Base-by-base conservation (phyloP, 2,797 vertebrate genomes). In the Octomys mimax region DNA sequence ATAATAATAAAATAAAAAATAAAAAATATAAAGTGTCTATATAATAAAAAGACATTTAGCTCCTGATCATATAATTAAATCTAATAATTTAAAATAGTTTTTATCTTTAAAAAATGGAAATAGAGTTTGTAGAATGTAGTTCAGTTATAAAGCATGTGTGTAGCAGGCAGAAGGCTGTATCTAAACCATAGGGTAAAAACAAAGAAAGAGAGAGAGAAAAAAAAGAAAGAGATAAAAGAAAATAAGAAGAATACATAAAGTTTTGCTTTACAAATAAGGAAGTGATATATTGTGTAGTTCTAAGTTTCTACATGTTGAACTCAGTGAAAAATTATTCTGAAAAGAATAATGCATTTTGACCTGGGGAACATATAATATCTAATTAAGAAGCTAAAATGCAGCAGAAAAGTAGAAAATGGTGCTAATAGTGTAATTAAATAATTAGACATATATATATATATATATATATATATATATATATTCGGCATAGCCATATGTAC, bases 361-460 rank as follows among this genome's bases (percentile, higher is more conserved):
- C 28, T 49, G 49, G 61, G 59, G 77, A 92, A 33, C 75, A 33
- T 66, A 66, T 78, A 78, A 92, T n/a, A 54, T 82, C 36, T 92
- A 77, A 96, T 90, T 82, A 82, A 86, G 42, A 62, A 71, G 12
- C 6, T 90, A 46, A 95, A 49, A 82, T 46, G 73, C 57, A 49
- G 42, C 52, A 92, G 4, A 89, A 46, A 77, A 78, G 33, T 19
- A 19, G 11, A 86, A 90, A 92, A 64, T 59, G 21, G 42, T 90
- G 57, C 82, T 92, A 89, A 78, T 80, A 18, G 24, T 39, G 18
- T 70, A 78, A 3, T 64, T 92, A 82, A 86, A 62, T 46, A 89
- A 80, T 66, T 88, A 92, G 66, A 24, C 5, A 4, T 39, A 2
- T 2, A 2, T 39, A 2, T 4, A 39, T 39, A 39, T 39, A 39